A percentile compares a stretch with the other conserved stretches of the same genome.
phyloP scores from a whole-genome alignment of 2,113 vertebrate genomes.

The Aegithalos caudatus region DNA sequence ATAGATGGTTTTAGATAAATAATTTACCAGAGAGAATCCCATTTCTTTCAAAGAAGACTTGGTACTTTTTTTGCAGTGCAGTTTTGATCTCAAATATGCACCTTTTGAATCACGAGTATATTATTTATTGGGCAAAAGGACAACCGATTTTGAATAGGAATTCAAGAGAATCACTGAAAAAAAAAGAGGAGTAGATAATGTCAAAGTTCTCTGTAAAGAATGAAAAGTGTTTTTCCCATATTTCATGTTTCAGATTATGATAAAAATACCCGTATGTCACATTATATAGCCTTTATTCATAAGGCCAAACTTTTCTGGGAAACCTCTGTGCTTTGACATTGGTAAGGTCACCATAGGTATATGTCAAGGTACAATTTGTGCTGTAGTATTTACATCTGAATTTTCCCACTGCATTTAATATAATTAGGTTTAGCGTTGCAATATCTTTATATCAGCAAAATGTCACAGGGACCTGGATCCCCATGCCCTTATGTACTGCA shows the following conservation, averaged over 20 bases:
- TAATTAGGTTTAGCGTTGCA: neutral
- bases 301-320: neutral
- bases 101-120: neutral
- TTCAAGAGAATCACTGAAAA: neutral
- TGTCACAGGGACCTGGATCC: neutral
- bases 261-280: neutral
- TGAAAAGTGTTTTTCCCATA: neutral
- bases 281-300: neutral
- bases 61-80: neutral
- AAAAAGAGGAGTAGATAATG: neutral
- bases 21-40: neutral
- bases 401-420: neutral
- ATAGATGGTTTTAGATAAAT: neutral
- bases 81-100: neutral
- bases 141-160: neutral
- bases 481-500: neutral
- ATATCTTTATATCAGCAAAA: neutral
- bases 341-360: neutral
- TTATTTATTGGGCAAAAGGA: neutral
- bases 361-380: neutral
- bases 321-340: neutral
- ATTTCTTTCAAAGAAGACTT: neutral
- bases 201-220: neutral
- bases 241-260: neutral
- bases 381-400: neutral